Evolutionary conservation across 2,888 invertebrate species (phyloP), one percentile per base, ranked within the genome.

Genomic region (Scelioninae gen. 2): DNA sequence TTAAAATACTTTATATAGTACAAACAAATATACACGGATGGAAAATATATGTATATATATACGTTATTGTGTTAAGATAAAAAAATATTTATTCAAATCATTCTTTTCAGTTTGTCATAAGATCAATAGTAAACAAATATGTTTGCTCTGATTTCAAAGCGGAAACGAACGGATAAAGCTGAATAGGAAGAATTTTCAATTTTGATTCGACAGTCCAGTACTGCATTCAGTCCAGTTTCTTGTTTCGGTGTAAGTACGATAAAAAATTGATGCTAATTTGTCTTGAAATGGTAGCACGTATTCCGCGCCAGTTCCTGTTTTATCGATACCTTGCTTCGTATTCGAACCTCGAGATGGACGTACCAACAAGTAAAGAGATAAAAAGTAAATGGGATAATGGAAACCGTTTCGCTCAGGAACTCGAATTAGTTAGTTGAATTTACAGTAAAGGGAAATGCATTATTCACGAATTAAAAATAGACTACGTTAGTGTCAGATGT

Each of bases 281-380:
- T 61, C 39, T 53, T 57, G 69, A 58, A 73, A 65, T 52, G 52
- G 48, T 41, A 55, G 46, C 55, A 16, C 31, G 13, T 48, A 70
- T 61, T 67, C 58, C 53, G 58, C 46, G 53, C 45, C 48, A 39
- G 61, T 67, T 58, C 46, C 79, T 79, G 69, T 76, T 74, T 79
- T 79, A 79, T 73, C 78, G 78, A 77, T 71, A 22, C 57, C 33
- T 68, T 68, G 46, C 68, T 76, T 76, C 61, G 25, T 43, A 39
- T 50, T 43, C 13, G 39, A 72, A 52, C 63, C 78, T 63, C 45
- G 71, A 79, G 79, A 79, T 79, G 79, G 79, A 76, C 73, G 74
- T 60, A 79, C 71, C 60, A 50, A 68, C 71, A 67, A 57, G 69
- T 61, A 46, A 3, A 35, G 25, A 4, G 15, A 15, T 31, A 55